phyloP scores from a whole-genome alignment of 2,113 vertebrate species.

The Oncorhynchus masou region DNA sequence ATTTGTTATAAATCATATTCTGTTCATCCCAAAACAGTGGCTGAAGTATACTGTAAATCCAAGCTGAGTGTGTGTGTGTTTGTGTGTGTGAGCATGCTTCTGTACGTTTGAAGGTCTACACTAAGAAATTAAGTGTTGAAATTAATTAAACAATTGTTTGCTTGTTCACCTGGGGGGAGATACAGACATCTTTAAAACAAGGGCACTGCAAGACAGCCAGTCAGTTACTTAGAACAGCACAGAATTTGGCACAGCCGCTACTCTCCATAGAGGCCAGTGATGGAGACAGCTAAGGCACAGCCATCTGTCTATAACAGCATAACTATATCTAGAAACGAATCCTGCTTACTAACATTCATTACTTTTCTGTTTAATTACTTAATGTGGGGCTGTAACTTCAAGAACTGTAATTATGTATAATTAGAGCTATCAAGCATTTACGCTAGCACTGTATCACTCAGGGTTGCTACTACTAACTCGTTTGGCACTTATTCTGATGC shows the following conservation, averaged over 20 bases:
- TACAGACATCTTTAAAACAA: not conserved
- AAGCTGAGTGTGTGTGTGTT: not conserved
- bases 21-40: not conserved
- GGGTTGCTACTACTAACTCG: not conserved
- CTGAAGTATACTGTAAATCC: not conserved
- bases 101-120: not conserved
- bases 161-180: not conserved
- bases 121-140: no score
- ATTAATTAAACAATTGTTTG: not conserved
- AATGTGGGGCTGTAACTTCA: not conserved
- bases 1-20: not conserved
- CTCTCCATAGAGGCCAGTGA: not conserved
- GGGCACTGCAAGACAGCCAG: not conserved
- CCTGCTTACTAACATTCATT: not conserved
- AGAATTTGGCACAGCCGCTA: not conserved
- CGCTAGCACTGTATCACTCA: not conserved
- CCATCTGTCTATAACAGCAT: not conserved
- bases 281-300: not conserved
- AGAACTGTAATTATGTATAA: slow-evolving; percentile 9
- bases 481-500: not conserved
- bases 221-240: not conserved
- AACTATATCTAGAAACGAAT: not conserved
- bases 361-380: not conserved
- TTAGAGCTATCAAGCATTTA: not conserved
- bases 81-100: not conserved